These are phyloP conservation scores for Muscicapa striata DNA, from an alignment of 2,797 vertebrate species.

Conservation along the genomic window DNA sequence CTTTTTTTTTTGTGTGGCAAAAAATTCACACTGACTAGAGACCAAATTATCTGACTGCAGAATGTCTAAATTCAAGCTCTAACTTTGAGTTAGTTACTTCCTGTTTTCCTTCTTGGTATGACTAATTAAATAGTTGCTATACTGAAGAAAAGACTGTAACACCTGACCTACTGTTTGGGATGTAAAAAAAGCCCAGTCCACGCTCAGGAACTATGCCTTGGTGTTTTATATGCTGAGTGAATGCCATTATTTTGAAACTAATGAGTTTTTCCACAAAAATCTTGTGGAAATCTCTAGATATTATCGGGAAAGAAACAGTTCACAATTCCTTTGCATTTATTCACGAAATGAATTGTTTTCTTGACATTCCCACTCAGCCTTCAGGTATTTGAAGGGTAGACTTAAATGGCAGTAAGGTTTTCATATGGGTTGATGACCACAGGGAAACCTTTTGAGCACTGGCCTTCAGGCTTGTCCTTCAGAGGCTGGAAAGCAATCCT, in stretches of 20 bases:
- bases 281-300: neutral
- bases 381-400: neutral
- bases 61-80: neutral
- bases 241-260: neutral
- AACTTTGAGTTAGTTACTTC: neutral
- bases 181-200: neutral
- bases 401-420: neutral
- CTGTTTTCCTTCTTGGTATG: neutral
- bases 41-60: neutral
- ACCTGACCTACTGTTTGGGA: neutral
- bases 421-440: neutral
- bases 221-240: neutral
- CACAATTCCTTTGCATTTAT: neutral
- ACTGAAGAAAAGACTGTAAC: neutral
- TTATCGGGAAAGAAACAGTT: neutral
- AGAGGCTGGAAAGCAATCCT: neutral
- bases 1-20: neutral
- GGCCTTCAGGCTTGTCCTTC: neutral
- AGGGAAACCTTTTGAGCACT: neutral
- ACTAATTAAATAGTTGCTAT: neutral
- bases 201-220: neutral
- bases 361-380: neutral
- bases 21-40: neutral
- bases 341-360: neutral
- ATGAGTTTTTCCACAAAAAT: neutral